These are phyloP conservation scores for Gobiocypris rarus DNA, from an alignment of 2,113 vertebrate genomes.

Conservation along the genomic window DNA sequence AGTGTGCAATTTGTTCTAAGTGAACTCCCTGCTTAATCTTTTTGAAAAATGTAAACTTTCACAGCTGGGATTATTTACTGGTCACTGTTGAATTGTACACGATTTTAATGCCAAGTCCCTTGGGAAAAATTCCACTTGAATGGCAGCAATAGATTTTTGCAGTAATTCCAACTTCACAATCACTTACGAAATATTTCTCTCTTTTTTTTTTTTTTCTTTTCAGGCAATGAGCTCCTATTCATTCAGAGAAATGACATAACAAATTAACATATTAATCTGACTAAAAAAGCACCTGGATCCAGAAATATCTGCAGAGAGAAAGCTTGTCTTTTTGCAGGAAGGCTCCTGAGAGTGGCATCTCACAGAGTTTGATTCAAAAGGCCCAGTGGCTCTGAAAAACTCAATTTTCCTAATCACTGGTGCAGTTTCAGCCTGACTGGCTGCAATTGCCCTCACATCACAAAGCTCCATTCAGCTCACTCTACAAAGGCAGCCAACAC, in stretches of 20 bases:
- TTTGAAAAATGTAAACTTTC: constrained; percentile 18
- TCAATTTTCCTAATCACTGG: constrained; percentile 63
- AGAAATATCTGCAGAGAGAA: constrained; percentile 25
- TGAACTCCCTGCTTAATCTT: constrained; percentile 10
- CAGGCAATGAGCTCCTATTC: constrained; percentile 7
- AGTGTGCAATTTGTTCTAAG: neutral
- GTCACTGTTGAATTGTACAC: constrained; percentile 39
- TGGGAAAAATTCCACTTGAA: constrained; percentile 7
- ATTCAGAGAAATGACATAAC: neutral
- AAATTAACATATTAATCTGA: constrained; percentile 52
- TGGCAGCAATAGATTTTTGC: neutral
- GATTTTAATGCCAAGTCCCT: neutral
- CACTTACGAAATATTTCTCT: constrained; percentile 10
- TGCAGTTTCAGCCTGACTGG: constrained; percentile 55
- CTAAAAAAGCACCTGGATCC: constrained; percentile 17
- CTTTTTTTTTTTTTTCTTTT: neutral
- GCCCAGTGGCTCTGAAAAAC: constrained; percentile 58
- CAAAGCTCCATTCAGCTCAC: constrained; percentile 36
- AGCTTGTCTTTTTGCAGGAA: constrained; percentile 10
- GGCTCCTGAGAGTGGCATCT: constrained; percentile 49
- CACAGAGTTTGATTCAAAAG: constrained; percentile 51
- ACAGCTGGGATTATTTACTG: constrained; percentile 26
- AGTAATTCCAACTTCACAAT: constrained; percentile 1
- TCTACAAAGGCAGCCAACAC: constrained; percentile 13
- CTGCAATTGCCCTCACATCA: constrained; percentile 46